Evolutionary conservation across 2,888 invertebrate genomes (phyloP).

Genomic region (Microctonus aethiopoides): DNA sequence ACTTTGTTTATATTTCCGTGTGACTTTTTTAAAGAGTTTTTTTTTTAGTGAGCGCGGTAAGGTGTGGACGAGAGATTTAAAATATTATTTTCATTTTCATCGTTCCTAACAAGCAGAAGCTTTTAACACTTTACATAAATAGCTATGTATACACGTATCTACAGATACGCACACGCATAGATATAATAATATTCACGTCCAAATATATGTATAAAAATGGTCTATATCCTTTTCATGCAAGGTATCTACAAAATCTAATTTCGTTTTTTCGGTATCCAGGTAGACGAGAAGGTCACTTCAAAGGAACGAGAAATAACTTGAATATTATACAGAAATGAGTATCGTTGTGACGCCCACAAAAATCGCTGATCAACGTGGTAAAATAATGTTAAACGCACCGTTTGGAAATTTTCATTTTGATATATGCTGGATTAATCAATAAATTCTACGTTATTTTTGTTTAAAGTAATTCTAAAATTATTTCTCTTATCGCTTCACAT

Average conservation of each 20-base stretch:
- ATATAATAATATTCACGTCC: no score
- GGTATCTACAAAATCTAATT: conserved; percentile 58
- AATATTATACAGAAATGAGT: neutral
- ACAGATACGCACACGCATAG: conserved; percentile 22
- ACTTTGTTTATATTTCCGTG: conserved; percentile 1
- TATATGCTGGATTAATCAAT: no score
- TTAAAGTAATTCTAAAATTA: no score
- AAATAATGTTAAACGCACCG: no score
- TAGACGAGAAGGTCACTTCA: conserved; percentile 23
- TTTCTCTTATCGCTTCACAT: no score
- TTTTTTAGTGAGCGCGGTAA: neutral
- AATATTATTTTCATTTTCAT: conserved; percentile 38
- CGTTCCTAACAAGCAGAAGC: conserved; percentile 52
- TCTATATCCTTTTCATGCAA: conserved; percentile 40
- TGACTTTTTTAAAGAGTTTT: conserved; percentile 1
- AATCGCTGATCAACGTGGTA: no score
- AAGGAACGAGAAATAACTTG: neutral
- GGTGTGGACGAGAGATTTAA: conserved; percentile 35
- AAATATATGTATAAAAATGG: neutral
- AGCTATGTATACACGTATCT: conserved; percentile 24
- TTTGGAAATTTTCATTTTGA: no score
- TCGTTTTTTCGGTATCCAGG: conserved; percentile 43
- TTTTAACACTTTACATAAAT: conserved; percentile 42
- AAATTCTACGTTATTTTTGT: no score
- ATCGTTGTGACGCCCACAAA: no score